These are phyloP conservation scores for Cremastobaeus sp. DNA, from an alignment of 2,888 invertebrate genomes.

Conservation along the genomic window DNA sequence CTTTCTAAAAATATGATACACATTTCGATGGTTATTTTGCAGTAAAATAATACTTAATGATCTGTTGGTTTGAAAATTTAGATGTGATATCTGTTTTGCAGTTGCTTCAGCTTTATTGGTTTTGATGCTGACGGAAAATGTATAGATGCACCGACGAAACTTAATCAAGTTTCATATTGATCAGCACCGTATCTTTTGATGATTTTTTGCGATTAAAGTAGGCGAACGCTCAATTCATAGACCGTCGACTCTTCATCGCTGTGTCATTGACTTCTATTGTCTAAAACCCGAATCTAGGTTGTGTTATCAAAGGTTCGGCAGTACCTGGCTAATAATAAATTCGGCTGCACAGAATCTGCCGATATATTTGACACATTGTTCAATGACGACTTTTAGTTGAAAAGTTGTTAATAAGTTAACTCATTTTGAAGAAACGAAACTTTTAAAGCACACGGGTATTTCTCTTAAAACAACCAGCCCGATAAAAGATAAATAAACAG, in stretches of 20 bases:
- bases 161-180: constrained; percentile 44
- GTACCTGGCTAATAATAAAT: constrained; percentile 56
- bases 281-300: constrained; percentile 58
- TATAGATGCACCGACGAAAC: constrained; percentile 31
- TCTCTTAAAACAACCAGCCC: no score
- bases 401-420: no score
- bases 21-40: no score
- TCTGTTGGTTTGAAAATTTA: not conserved
- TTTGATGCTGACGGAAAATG: constrained; percentile 18
- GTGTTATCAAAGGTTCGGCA: constrained; percentile 53
- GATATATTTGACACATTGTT: no score
- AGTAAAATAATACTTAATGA: no score
- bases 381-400: no score
- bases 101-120: constrained; percentile 32
- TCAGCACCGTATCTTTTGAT: constrained; percentile 46
- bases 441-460: no score
- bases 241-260: constrained; percentile 55
- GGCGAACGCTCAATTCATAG: constrained; percentile 45
- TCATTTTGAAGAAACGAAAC: no score
- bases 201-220: constrained; percentile 49
- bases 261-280: constrained; percentile 59
- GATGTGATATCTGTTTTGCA: no score
- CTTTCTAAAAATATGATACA: no score
- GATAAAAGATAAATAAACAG: no score
- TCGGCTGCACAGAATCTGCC: no score